Base-by-base conservation (phyloP, 1,140 invertebrate species). In the Zaprionus ghesquierei region DNA sequence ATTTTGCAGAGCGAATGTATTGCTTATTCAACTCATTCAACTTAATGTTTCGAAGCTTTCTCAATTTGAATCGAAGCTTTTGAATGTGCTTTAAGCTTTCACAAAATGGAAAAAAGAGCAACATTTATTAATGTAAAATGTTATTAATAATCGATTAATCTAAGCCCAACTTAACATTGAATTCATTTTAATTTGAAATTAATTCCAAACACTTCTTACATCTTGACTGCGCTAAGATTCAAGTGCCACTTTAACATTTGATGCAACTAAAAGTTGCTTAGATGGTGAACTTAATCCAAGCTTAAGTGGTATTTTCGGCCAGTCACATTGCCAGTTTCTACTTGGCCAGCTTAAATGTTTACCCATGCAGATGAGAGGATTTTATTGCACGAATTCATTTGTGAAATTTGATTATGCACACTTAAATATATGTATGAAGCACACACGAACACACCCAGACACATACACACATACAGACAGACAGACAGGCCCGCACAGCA, bases 391-490 rank as follows among this genome's bases (percentile, higher is more conserved):
- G 69, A 59, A 76, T 75, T 70, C 66, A 70, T 56, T 70, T 75
- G 72, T 70, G 66, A 75, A 63, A 77, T 74, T 74, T 64, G 71
- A 69, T 69, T 77, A 77, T 74, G 58, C 70, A 77, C 64, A 73
- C 38, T 73, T 61, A 49, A 53, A 54, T 72, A 29, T 68, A 49
- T 61, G 63, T 65, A 25, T 63, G 56, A 44, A 53, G 41, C 10
- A 46, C 20, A 46, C 41, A 29, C 46, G 56, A 29, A 54, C 56
- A 59, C 55, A 59, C 54, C 41, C 13, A 46, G 23, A 55, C 51
- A 64, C 51, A 55, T 38, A 53, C 41, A 50, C 29, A 50, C 29
- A 49, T 10, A 59, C 25, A 31, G 18, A 61, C n/a, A 46, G 23
- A 46, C 2, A 31, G n/a, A n/a, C n/a, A n/a, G n/a, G n/a, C 5